phyloP scores from a whole-genome alignment of 2,888 invertebrate species.

The Omphaloscelis lunosa region DNA sequence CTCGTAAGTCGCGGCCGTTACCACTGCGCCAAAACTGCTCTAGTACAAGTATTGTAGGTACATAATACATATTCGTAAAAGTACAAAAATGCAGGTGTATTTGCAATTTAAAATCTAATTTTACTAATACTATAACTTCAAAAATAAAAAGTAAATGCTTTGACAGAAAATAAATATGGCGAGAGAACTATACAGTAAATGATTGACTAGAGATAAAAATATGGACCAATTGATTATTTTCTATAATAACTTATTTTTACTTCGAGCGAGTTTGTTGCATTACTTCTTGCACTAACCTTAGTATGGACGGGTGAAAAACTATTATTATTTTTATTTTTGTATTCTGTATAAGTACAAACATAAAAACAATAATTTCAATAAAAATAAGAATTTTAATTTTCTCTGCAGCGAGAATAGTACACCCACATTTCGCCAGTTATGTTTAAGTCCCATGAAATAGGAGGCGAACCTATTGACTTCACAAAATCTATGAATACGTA shows the following conservation, averaged over 20 bases:
- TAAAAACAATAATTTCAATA: constrained; percentile 15
- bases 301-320: constrained; percentile 30
- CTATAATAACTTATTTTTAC: constrained; percentile 7
- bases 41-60: not conserved
- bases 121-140: constrained; percentile 22
- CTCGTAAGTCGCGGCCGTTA: no score
- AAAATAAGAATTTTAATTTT: not conserved
- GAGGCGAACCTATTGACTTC: not conserved
- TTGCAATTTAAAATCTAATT: not conserved
- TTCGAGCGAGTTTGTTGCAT: constrained; percentile 18
- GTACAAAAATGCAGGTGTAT: not conserved
- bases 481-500: constrained; percentile 33
- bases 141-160: not conserved
- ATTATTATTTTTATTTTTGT: constrained; percentile 15
- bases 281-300: constrained; percentile 45
- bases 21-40: no score
- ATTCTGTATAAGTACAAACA: not conserved
- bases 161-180: constrained; percentile 12
- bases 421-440: no score
- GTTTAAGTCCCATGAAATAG: not conserved
- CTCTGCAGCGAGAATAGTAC: no score
- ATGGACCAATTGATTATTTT: not conserved
- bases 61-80: constrained; percentile 11
- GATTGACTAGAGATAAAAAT: constrained; percentile 38
- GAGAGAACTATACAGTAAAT: not conserved